Evolutionary conservation across 2,797 vertebrate genomes (phyloP).

Genomic region (Sylvilagus floridanus): DNA sequence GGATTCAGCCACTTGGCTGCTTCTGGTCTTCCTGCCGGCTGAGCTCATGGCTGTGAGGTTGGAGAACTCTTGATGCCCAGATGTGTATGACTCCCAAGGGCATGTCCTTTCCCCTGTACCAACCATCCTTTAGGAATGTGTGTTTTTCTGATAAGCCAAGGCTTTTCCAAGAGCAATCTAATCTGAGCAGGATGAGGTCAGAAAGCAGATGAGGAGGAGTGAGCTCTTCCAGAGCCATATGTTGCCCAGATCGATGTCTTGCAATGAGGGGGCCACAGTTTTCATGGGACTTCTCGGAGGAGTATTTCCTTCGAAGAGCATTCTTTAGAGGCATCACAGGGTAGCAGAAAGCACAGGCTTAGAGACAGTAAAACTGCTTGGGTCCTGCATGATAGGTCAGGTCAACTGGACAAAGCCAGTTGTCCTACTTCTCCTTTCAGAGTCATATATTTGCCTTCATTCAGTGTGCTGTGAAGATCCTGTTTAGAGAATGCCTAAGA

Average conservation of each 20-base stretch:
- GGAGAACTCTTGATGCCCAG: not conserved
- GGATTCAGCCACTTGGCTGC: not conserved
- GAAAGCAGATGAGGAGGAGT: slow-evolving; percentile 65
- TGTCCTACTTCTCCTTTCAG: slow-evolving; percentile 23
- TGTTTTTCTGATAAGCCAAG: slow-evolving; percentile 51
- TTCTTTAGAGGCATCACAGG: not conserved
- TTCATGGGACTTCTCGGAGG: not conserved
- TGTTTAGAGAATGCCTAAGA: not conserved
- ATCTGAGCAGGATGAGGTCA: slow-evolving; percentile 56
- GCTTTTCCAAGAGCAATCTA: slow-evolving; percentile 57
- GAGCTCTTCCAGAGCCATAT: slow-evolving; percentile 47
- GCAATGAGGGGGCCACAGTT: not conserved
- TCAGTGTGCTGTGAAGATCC: not conserved
- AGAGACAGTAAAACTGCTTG: not conserved
- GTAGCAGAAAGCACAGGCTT: not conserved
- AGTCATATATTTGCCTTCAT: slow-evolving; percentile 45
- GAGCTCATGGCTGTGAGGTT: not conserved
- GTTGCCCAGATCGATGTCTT: slow-evolving; percentile 44
- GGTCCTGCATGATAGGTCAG: not conserved
- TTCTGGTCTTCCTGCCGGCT: not conserved
- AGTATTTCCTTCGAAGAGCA: not conserved
- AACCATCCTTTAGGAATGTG: slow-evolving; percentile 38
- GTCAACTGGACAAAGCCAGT: not conserved
- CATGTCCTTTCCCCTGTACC: not conserved
- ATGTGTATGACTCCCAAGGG: not conserved